These are phyloP conservation scores for Erpornis zantholeuca DNA, from an alignment of 2,113 vertebrate genomes.

Conservation along the genomic window DNA sequence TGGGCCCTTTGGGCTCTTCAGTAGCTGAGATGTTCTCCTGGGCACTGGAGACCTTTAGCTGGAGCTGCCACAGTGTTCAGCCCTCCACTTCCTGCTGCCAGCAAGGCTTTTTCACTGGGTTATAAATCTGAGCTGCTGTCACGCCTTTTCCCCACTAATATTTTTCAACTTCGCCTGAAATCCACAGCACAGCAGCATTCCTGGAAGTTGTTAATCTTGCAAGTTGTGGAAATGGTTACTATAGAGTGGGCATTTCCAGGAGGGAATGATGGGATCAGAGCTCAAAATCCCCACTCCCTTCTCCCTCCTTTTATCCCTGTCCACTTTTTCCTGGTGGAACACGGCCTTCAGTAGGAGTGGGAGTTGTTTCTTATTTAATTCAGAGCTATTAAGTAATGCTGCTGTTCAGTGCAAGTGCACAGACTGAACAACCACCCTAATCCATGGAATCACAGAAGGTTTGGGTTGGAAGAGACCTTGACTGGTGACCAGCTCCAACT, in stretches of 20 bases:
- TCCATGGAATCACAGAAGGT: background rate
- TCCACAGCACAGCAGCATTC: background rate
- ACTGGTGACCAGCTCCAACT: accelerated
- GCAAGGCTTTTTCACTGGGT: background rate
- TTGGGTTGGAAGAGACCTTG: background rate
- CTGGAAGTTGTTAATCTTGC: background rate
- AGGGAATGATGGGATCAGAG: background rate
- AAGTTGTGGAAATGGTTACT: background rate
- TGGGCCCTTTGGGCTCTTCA: background rate
- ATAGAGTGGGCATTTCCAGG: background rate
- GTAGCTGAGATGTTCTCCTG: background rate
- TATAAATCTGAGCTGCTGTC: background rate
- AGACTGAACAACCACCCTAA: too few species aligned
- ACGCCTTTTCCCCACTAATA: background rate
- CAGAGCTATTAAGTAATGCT: background rate
- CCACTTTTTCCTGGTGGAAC: background rate
- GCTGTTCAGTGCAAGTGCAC: background rate
- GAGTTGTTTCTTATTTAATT: background rate
- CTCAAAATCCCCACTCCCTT: background rate
- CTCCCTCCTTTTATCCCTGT: too few species aligned
- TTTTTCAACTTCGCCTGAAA: background rate
- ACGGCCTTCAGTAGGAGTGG: accelerated
- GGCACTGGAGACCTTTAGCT: background rate
- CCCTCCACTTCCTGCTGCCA: background rate
- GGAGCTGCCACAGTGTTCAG: background rate